Evolutionary conservation across 2,797 vertebrate genomes (phyloP), one percentile per base, ranked within the genome.

Genomic region (Buphagus erythrorhynchus): DNA sequence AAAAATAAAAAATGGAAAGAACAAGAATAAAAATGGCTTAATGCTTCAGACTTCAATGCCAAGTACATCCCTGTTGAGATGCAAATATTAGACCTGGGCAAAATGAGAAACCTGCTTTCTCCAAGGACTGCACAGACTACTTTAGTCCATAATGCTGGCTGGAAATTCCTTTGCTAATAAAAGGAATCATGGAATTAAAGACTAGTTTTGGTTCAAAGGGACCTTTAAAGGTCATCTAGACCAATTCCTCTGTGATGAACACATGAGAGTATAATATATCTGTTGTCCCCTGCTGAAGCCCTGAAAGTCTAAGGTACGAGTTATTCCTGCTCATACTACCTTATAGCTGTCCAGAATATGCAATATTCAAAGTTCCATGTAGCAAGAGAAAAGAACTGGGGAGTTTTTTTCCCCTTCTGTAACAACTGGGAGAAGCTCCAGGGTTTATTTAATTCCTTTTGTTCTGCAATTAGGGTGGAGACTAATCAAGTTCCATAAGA

Each of bases 341-440:
- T 84, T 68, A 21, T 10, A 54, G 18, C 62, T 83, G 28, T 57
- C 19, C 59, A 86, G 19, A 52, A 33, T 29, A 45, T 0, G 0
- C 6, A 57, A 7, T 33, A 36, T 57, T 63, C 28, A 29, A 58
- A 75, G 22, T 57, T 16, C 10, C 1, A 1, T 25, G 25, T 35
- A 26, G 7, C 20, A 62, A 20, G 7, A 33, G 15, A 69, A 77
- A 62, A 59, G 6, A 35, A 8, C 2, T 28, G 11, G 5, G 8
- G 11, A 61, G 31, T 52, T 15, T 31, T 78, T 3, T 28, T 36
- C 12, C 1, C 11, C 5, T 4, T 71, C 10, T 25, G 17, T 11
- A 77, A 55, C 1, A 0, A 5, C 0, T n/a, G 14, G 28, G 22
- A 68, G 13, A 72, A 54, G 2, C 0, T 76, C 10, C 11, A 63